Percentiles rank a stretch among this genome's conserved stretches.
phyloP scores from a whole-genome alignment of 2,113 vertebrate genomes.

The Chaenogobius annularis region DNA sequence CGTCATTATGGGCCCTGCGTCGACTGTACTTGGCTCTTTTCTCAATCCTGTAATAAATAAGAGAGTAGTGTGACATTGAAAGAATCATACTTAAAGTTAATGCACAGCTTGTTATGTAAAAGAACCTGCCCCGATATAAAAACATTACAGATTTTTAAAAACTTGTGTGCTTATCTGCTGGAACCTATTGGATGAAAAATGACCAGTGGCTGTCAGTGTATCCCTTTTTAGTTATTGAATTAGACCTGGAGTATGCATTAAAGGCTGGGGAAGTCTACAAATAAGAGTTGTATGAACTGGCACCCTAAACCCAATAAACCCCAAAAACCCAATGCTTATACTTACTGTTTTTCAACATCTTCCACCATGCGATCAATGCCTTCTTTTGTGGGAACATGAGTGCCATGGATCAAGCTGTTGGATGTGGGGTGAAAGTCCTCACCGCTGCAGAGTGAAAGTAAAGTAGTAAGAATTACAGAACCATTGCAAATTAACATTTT shows the following conservation, averaged over 20 bases:
- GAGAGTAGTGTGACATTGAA: slow-evolving; percentile 11
- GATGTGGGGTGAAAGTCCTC: slow-evolving; percentile 92
- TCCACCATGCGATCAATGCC: slow-evolving; percentile 93
- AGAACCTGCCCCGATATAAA: too few species aligned
- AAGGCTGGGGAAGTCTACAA: too few species aligned
- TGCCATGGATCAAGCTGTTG: slow-evolving; percentile 91
- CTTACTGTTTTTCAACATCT: slow-evolving; percentile 97
- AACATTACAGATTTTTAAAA: too few species aligned
- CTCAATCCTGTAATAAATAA: slow-evolving; percentile 83
- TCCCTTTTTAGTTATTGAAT: too few species aligned
- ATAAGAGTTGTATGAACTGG: too few species aligned
- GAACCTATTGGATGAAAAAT: too few species aligned
- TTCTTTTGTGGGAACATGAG: slow-evolving; percentile 86
- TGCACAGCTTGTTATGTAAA: too few species aligned
- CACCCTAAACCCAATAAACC: too few species aligned
- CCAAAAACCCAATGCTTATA: slow-evolving; percentile 19
- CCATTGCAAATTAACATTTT: slow-evolving; percentile 40
- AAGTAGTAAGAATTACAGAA: slow-evolving; percentile 43
- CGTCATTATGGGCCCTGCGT: slow-evolving; percentile 91
- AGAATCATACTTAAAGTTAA: too few species aligned
- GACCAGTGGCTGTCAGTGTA: too few species aligned
- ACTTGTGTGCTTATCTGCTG: too few species aligned
- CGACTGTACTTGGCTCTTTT: slow-evolving; percentile 94
- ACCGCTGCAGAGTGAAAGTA: slow-evolving; percentile 74
- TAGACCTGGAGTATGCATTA: too few species aligned